Evolutionary conservation across 2,888 invertebrate genomes (phyloP).

Genomic region (Archaeoteleia sp.): DNA sequence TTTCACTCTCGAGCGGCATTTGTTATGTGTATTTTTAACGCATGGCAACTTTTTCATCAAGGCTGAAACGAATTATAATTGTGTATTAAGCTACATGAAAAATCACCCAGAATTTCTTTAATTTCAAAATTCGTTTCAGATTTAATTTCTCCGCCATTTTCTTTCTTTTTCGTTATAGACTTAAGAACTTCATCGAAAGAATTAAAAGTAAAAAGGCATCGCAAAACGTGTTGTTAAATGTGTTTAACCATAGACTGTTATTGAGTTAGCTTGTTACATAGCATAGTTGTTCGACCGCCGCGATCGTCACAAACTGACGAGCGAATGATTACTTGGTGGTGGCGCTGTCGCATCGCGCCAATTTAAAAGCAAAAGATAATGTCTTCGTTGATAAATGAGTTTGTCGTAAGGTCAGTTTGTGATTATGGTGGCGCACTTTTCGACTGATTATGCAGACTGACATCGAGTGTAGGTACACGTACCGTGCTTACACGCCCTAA

Average conservation of each 20-base stretch:
- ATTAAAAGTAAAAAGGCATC: too few relatives aligned
- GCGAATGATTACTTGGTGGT: neutral
- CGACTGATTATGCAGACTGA: slow-evolving; percentile 52
- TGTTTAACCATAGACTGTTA: slow-evolving; percentile 42
- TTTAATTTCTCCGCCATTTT: neutral
- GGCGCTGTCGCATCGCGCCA: neutral
- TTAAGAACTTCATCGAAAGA: too few relatives aligned
- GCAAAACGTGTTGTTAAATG: slow-evolving; percentile 33
- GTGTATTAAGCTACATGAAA: too few relatives aligned
- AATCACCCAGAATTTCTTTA: slow-evolving; percentile 5
- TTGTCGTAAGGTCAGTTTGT: slow-evolving; percentile 19
- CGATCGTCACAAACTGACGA: slow-evolving; percentile 34
- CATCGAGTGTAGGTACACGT: slow-evolving; percentile 17
- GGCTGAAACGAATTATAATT: too few relatives aligned
- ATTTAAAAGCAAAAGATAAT: neutral
- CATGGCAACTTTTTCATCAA: too few relatives aligned
- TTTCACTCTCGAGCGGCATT: neutral
- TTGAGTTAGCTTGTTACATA: slow-evolving; percentile 43
- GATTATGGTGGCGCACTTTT: slow-evolving; percentile 30
- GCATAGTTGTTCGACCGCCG: slow-evolving; percentile 40
- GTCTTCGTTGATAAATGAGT: neutral
- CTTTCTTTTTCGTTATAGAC: neutral
- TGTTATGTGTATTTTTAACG: slow-evolving; percentile 3
- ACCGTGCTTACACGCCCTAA: slow-evolving; percentile 21
- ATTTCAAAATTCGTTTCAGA: slow-evolving; percentile 4